phyloP scores from a whole-genome alignment of 1,140 invertebrate species.

The Tetranychus urticae region DNA sequence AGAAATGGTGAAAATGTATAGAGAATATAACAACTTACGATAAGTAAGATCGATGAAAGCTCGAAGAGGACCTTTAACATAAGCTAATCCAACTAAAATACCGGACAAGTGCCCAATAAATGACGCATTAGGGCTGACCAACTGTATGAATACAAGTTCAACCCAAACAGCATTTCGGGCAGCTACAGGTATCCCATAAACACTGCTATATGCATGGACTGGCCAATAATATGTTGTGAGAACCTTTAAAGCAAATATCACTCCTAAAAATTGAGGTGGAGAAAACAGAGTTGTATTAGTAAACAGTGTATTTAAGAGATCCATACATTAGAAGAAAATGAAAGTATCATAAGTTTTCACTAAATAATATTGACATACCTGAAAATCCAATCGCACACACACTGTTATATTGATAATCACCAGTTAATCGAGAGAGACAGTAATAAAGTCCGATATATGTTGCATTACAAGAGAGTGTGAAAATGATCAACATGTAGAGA shows the following conservation, averaged over 20 bases:
- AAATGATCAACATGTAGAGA: conserved; percentile 26
- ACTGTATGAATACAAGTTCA: conserved; percentile 38
- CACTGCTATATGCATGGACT: conserved; percentile 18
- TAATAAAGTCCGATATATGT: conserved; percentile 27
- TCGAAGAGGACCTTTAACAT: conserved; percentile 34
- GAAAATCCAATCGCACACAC: conserved; percentile 43
- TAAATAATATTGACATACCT: conserved; percentile 12
- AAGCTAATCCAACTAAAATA: conserved; percentile 38
- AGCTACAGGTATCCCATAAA: conserved; percentile 29
- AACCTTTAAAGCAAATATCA: conserved; percentile 40
- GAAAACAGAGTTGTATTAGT: not conserved
- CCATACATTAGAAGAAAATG: no score
- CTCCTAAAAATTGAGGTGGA: conserved; percentile 18
- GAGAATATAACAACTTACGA: not conserved
- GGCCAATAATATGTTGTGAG: conserved; percentile 25
- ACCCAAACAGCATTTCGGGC: conserved; percentile 34
- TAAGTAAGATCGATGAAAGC: conserved; percentile 22
- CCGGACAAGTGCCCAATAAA: conserved; percentile 40
- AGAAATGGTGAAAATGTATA: not conserved
- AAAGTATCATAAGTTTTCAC: no score
- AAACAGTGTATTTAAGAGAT: not conserved
- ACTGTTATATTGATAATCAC: conserved; percentile 20
- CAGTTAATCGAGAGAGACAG: conserved; percentile 14
- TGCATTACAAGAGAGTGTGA: conserved; percentile 29
- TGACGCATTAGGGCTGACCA: conserved; percentile 33